Percentiles rank a stretch among this genome's conserved stretches.
phyloP scores from a whole-genome alignment of 2,797 vertebrate species.

The Mallotus villosus region DNA sequence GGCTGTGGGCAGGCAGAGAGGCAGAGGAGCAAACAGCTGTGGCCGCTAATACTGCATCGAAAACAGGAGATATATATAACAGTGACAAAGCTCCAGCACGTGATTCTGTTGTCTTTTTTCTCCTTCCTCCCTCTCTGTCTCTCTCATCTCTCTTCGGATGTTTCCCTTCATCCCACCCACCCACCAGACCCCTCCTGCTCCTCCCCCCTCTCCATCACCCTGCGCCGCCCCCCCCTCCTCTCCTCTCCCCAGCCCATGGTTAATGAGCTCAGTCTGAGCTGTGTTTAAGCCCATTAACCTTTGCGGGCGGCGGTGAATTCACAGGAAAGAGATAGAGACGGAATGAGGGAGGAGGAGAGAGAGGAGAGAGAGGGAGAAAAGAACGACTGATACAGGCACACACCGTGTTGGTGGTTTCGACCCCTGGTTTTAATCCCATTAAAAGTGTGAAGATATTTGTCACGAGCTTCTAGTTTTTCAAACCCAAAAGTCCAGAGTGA shows the following conservation, averaged over 20 bases:
- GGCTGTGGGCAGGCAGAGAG: conserved; percentile 24
- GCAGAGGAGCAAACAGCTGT: conserved; percentile 3
- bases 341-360: conserved; percentile 46
- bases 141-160: not conserved
- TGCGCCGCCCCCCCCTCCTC: conserved; percentile 40
- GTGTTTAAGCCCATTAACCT: conserved; percentile 79
- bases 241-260: conserved; percentile 60
- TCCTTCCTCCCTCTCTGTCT: not conserved
- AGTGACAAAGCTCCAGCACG: too few species aligned
- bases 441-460: conserved; percentile 30
- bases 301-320: conserved; percentile 69
- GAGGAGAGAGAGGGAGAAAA: conserved; percentile 33
- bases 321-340: conserved; percentile 62
- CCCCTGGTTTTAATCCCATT: conserved; percentile 34
- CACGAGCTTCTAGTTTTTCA: not conserved
- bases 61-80: too few species aligned
- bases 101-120: too few species aligned
- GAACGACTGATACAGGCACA: not conserved
- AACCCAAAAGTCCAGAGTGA: too few species aligned
- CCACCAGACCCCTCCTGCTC: conserved; percentile 26
- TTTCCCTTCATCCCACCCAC: too few species aligned
- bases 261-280: conserved; percentile 76
- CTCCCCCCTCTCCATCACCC: conserved; percentile 20
- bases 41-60: not conserved
- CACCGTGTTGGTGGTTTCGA: not conserved